phyloP scores from a whole-genome alignment of 2,888 invertebrate genomes.

The Tetragonula carbonaria region DNA sequence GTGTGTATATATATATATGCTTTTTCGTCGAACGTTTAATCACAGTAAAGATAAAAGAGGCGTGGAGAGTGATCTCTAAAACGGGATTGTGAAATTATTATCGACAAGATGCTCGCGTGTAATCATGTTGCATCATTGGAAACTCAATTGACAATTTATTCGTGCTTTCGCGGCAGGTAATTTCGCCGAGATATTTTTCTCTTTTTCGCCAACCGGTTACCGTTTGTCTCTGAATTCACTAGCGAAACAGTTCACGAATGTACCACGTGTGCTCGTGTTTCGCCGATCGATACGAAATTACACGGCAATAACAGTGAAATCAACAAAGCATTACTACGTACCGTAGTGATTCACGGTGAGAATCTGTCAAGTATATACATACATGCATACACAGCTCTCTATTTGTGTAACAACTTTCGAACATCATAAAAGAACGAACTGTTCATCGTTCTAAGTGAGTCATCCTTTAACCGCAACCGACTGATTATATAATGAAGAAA shows the following conservation, averaged over 20 bases:
- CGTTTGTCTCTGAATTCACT: not conserved
- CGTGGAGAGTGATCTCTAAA: no score
- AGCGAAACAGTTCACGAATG: not conserved
- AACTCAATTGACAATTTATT: not conserved
- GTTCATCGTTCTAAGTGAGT: not conserved
- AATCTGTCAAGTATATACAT: not conserved
- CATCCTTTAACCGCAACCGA: not conserved
- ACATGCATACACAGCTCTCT: no score
- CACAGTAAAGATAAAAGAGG: no score
- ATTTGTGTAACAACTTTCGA: not conserved
- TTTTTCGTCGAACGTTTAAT: no score
- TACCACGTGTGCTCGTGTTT: not conserved
- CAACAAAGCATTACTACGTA: not conserved
- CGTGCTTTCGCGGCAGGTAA: no score
- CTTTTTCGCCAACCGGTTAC: no score
- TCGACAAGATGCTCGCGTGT: no score
- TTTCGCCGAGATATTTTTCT: no score
- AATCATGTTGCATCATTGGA: not conserved
- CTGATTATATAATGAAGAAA: conserved; percentile 17
- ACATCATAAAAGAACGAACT: conserved; percentile 6
- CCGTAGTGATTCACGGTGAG: no score
- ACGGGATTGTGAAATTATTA: no score
- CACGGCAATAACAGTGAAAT: not conserved
- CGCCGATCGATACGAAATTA: not conserved
- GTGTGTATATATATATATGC: no score